A percentile compares a stretch with the other conserved stretches of the same genome.
Conservation (phyloP, 2,797 vertebrate genomes). For the Chromis chromis region DNA sequence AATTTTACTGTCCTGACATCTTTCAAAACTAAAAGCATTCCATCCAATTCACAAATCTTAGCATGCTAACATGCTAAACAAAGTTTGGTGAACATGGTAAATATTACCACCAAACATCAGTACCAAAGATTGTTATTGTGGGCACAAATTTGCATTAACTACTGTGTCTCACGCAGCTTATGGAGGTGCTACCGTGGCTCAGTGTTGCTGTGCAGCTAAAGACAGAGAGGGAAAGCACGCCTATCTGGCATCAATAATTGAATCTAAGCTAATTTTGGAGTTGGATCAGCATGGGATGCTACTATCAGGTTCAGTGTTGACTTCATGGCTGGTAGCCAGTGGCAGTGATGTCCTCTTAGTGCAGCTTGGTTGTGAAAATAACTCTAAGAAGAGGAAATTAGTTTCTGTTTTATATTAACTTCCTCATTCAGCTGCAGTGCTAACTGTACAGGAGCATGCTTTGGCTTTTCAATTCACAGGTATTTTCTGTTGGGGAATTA, state of each 20-base stretch:
- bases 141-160: neutral
- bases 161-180: neutral
- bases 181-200: neutral
- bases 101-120: neutral
- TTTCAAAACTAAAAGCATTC: no score
- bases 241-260: conserved; percentile 48
- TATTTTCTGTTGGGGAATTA: conserved; percentile 33
- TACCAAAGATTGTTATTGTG: neutral
- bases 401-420: neutral
- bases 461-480: neutral
- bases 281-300: conserved; percentile 22
- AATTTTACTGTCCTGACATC: no score
- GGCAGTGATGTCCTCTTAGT: conserved; percentile 4
- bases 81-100: neutral
- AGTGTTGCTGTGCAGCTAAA: conserved; percentile 35
- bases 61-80: neutral
- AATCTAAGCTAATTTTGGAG: conserved; percentile 46
- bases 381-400: neutral
- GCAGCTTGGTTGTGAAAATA: conserved; percentile 7
- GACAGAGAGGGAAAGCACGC: conserved; percentile 38
- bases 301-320: conserved; percentile 50
- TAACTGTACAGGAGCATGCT: conserved; percentile 4
- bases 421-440: conserved; percentile 1
- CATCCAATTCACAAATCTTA: no score
- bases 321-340: conserved; percentile 21